Conservation (phyloP, 2,888 invertebrate species). For the Notodonta dromedarius region DNA sequence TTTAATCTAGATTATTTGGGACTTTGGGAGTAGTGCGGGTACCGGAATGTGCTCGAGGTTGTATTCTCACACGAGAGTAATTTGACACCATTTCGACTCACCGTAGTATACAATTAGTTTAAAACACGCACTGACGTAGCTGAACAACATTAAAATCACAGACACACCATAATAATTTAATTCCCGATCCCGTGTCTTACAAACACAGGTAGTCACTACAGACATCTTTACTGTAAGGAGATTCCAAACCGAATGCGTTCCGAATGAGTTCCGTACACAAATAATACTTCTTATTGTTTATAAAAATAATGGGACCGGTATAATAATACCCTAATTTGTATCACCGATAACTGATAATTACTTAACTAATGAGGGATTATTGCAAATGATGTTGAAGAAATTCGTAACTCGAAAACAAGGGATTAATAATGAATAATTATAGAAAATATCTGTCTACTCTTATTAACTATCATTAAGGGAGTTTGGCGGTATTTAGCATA, state of each 20-base stretch:
- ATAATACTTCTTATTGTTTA: slow-evolving; percentile 1
- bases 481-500: background rate
- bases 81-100: slow-evolving; percentile 34
- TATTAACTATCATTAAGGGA: background rate
- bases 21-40: no score
- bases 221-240: background rate
- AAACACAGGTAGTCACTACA: background rate
- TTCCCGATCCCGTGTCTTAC: slow-evolving; percentile 29
- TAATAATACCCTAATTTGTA: background rate
- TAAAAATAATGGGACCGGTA: background rate
- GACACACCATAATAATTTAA: slow-evolving; percentile 37
- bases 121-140: slow-evolving; percentile 53
- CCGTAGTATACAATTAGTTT: slow-evolving; percentile 61
- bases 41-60: no score
- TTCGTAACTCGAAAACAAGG: background rate
- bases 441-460: background rate
- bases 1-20: no score
- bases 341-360: background rate
- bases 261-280: background rate
- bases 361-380: slow-evolving; percentile 4
- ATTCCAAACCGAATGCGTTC: background rate
- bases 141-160: slow-evolving; percentile 47
- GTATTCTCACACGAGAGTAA: no score
- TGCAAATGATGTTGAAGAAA: background rate
- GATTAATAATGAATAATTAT: background rate